These are phyloP conservation scores for Microtus agrestis DNA, from an alignment of 2,797 vertebrate species.

Conservation along the genomic window DNA sequence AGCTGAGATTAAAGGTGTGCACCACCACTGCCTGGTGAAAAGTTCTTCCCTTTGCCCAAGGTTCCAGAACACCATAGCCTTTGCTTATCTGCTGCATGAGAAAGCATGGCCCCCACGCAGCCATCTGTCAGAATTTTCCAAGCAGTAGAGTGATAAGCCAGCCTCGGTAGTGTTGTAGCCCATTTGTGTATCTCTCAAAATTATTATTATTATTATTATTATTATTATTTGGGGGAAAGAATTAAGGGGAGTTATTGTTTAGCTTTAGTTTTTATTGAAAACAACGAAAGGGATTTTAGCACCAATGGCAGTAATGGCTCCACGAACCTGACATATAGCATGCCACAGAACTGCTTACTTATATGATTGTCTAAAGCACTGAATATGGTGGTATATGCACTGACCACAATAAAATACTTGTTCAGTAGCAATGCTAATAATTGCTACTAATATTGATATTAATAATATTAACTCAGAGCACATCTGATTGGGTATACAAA, in stretches of 20 bases:
- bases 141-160: not conserved
- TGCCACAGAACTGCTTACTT: not conserved
- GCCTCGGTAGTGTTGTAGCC: not conserved
- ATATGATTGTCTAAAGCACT: not conserved
- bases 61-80: not conserved
- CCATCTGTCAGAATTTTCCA: not conserved
- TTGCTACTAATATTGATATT: not conserved
- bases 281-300: not conserved
- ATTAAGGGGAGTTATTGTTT: not conserved
- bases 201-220: conserved; percentile 11
- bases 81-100: not conserved
- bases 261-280: not conserved
- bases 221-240: not conserved
- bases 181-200: not conserved
- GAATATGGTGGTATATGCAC: not conserved
- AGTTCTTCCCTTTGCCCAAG: not conserved
- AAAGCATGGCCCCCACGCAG: not conserved
- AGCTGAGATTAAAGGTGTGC: too few relatives aligned
- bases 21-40: not conserved
- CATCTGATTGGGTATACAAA: not conserved
- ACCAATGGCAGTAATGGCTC: not conserved
- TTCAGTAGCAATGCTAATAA: not conserved
- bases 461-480: not conserved
- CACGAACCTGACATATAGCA: not conserved
- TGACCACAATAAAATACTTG: conserved; percentile 9